Percentiles rank a stretch among this genome's conserved stretches.
Conservation (phyloP, 2,113 vertebrate species). For the Furnarius figulus region DNA sequence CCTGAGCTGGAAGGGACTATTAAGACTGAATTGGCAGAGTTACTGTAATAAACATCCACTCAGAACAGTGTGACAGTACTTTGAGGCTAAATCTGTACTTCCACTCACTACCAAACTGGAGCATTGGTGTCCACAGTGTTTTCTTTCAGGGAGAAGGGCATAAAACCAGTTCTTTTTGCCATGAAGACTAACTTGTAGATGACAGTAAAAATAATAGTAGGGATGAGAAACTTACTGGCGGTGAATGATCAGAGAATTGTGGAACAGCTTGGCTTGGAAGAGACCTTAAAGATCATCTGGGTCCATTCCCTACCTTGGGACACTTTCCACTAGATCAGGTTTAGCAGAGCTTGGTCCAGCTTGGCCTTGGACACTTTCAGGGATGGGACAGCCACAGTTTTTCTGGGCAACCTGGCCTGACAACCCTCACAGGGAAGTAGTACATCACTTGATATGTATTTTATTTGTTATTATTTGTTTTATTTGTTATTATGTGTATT, state of each 20-base stretch:
- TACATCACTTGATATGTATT: rapidly evolving
- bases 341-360: rapidly evolving
- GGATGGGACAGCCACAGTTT: neutral
- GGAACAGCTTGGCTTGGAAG: neutral
- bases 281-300: too few species aligned
- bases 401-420: rapidly evolving
- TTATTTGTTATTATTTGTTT: too few species aligned
- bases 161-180: neutral
- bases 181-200: neutral
- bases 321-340: rapidly evolving
- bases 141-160: neutral
- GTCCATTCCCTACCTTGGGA: neutral
- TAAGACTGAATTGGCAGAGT: neutral
- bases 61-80: rapidly evolving
- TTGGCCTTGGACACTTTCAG: neutral
- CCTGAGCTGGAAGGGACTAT: neutral
- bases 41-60: neutral
- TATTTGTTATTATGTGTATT: too few species aligned
- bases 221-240: neutral
- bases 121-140: neutral
- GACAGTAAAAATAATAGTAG: neutral
- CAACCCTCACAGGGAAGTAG: neutral
- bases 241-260: neutral
- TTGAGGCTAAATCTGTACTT: neutral
- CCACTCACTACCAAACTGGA: neutral